phyloP scores from a whole-genome alignment of 2,113 vertebrate genomes.

The Falcunculus frontatus region DNA sequence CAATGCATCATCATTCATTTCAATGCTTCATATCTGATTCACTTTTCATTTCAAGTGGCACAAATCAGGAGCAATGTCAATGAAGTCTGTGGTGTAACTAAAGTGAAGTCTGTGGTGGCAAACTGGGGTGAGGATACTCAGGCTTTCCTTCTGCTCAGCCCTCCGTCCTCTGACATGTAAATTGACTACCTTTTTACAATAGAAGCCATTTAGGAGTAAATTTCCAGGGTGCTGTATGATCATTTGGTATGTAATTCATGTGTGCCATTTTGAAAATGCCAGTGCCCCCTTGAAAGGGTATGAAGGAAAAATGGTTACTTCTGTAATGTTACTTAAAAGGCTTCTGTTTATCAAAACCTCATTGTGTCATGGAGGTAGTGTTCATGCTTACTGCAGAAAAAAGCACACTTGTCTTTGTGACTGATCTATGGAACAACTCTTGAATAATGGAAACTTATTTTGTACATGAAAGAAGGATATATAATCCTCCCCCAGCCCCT shows the following conservation, averaged over 20 bases:
- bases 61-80: neutral
- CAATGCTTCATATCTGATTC: neutral
- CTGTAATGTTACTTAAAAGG: slow-evolving; percentile 39
- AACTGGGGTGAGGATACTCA: neutral
- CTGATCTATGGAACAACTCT: slow-evolving; percentile 56
- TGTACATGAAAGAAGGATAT: slow-evolving; percentile 11
- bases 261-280: slow-evolving; percentile 49
- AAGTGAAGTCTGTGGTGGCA: neutral
- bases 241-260: slow-evolving; percentile 41
- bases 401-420: slow-evolving; percentile 50
- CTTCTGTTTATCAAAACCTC: slow-evolving; percentile 44
- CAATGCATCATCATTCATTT: neutral
- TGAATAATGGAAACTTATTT: slow-evolving; percentile 61
- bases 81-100: neutral
- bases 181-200: slow-evolving; percentile 47
- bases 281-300: slow-evolving; percentile 14
- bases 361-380: slow-evolving; percentile 26
- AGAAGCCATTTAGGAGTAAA: slow-evolving; percentile 48
- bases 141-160: slow-evolving; percentile 12
- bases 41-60: neutral
- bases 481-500: neutral
- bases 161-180: slow-evolving; percentile 45
- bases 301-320: slow-evolving; percentile 11
- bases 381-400: slow-evolving; percentile 33
- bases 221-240: slow-evolving; percentile 37